A percentile compares a stretch with the other conserved stretches of the same genome.
These are phyloP conservation scores for Neodiprion lecontei DNA, from an alignment of 1,140 invertebrate species.

Conservation along the genomic window DNA sequence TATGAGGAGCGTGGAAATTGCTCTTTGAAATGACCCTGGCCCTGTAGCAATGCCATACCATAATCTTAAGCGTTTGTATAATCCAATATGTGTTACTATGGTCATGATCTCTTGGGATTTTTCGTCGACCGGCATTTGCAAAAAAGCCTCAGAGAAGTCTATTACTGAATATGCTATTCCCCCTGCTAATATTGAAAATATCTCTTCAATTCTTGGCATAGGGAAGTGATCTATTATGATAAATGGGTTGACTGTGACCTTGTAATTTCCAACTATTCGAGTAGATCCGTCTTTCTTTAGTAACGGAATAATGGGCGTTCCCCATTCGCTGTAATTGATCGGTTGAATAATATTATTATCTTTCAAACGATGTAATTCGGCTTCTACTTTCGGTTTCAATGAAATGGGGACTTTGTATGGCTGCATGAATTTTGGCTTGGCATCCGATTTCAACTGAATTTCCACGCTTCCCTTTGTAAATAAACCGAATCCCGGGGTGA, in stretches of 20 bases:
- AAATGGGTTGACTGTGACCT: conserved; percentile 40
- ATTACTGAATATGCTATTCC: conserved; percentile 35
- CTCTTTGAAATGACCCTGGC: conserved; percentile 41
- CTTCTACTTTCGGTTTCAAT: conserved; percentile 34
- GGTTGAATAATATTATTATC: conserved; percentile 43
- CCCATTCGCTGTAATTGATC: conserved; percentile 51
- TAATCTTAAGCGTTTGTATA: conserved; percentile 30
- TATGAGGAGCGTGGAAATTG: conserved; percentile 29
- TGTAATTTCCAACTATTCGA: conserved; percentile 18
- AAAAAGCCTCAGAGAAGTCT: conserved; percentile 34
- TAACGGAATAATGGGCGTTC: conserved; percentile 44
- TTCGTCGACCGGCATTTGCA: conserved; percentile 31
- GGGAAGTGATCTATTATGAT: conserved; percentile 35
- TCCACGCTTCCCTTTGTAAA: conserved; percentile 25
- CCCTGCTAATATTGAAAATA: conserved; percentile 34
- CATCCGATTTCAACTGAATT: conserved; percentile 34
- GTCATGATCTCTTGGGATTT: conserved; percentile 29
- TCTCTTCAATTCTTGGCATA: conserved; percentile 34
- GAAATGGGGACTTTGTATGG: conserved; percentile 38
- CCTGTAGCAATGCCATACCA: conserved; percentile 36
- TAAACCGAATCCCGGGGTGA: conserved; percentile 23
- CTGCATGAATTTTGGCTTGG: conserved; percentile 44
- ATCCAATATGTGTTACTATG: conserved; percentile 30
- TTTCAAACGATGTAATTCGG: conserved; percentile 40
- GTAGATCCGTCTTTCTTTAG: conserved; percentile 47